Percentiles rank a stretch among this genome's conserved stretches.
These are phyloP conservation scores for Columba janthina DNA, from an alignment of 2,113 vertebrate species.

Conservation along the genomic window DNA sequence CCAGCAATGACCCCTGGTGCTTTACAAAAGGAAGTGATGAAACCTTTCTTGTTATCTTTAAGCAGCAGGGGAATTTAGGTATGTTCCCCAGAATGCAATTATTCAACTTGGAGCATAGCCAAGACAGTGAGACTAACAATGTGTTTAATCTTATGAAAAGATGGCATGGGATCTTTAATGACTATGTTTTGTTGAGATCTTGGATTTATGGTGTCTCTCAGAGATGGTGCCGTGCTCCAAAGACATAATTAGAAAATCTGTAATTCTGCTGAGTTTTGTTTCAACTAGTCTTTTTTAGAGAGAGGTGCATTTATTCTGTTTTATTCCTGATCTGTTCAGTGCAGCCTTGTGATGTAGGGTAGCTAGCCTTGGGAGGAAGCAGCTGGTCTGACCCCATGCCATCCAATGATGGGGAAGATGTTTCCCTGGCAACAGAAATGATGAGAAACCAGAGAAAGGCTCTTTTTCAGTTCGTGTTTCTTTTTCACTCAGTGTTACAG, in stretches of 20 bases:
- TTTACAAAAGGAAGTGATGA: neutral
- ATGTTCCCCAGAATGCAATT: constrained; percentile 38
- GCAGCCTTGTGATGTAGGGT: constrained; percentile 58
- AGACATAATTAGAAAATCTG: constrained; percentile 42
- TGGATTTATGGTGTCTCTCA: constrained; percentile 24
- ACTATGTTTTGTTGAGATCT: constrained; percentile 1
- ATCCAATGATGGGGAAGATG: constrained; percentile 52
- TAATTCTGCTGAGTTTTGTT: constrained; percentile 42
- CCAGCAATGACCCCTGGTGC: neutral
- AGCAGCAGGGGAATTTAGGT: constrained; percentile 34
- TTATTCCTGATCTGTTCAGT: constrained; percentile 15
- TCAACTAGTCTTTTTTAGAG: constrained; percentile 21
- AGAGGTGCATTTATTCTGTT: constrained; percentile 50
- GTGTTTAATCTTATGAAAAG: constrained; percentile 43
- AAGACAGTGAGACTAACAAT: constrained; percentile 22
- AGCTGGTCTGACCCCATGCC: constrained; percentile 70
- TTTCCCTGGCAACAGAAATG: constrained; percentile 71
- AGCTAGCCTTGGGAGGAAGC: constrained; percentile 71
- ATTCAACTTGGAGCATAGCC: constrained; percentile 48
- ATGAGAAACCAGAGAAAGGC: constrained; percentile 55
- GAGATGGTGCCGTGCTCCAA: constrained; percentile 32
- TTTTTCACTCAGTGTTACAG: constrained; percentile 24
- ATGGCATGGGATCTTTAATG: constrained; percentile 40
- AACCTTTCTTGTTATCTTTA: constrained; percentile 30
- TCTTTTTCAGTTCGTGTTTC: constrained; percentile 46